Evolutionary conservation across 2,797 vertebrate genomes (phyloP), one percentile per base, ranked within the genome.

Genomic region (Syngnathus rostellatus): DNA sequence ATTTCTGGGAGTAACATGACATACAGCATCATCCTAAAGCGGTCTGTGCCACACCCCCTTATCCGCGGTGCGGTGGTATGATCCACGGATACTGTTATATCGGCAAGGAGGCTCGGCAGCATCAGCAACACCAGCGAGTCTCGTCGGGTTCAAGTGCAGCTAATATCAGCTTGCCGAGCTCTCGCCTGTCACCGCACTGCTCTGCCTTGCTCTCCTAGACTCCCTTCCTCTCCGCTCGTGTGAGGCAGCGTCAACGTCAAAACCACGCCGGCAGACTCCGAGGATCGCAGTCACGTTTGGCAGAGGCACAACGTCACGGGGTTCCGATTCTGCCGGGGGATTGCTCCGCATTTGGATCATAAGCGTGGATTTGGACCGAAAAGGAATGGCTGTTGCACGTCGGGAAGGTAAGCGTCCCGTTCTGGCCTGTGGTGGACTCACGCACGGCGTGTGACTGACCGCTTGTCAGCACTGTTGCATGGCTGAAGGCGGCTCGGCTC

Each of bases 61-160:
- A 81, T 82, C 79, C 70, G 74, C 76, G 72, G 83, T 73, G 74
- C 80, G 86, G 84, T 92, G 91, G 90, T 92, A 91, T 68, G 83
- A 86, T 90, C 91, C 89, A 61, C 72, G 76, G 85, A 88, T 76
- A 83, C 87, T 85, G 90, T 88, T 90, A 85, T 84, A 89, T 88
- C 86, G 87, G 85, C 84, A 83, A 81, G 78, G 81, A 86, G 86
- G 73, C 77, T 81, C 83, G 38, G 48, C 86, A 81, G 81, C 84
- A 71, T 69, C 82, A 87, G 81, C 85, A 78, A 66, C 86, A 64
- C 54, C 79, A 73, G 66, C 70, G 65, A 68, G 80, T 78, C 71
- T 81, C 79, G 63, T 77, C 71, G 78, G 80, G 85, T 83, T 87
- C 85, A 88, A 85, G 84, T 86, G 85, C 84, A 85, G 87, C 87